A percentile compares a stretch with the other conserved stretches of the same genome.
Conservation (phyloP, 2,888 invertebrate genomes). For the Drosophila robusta region DNA sequence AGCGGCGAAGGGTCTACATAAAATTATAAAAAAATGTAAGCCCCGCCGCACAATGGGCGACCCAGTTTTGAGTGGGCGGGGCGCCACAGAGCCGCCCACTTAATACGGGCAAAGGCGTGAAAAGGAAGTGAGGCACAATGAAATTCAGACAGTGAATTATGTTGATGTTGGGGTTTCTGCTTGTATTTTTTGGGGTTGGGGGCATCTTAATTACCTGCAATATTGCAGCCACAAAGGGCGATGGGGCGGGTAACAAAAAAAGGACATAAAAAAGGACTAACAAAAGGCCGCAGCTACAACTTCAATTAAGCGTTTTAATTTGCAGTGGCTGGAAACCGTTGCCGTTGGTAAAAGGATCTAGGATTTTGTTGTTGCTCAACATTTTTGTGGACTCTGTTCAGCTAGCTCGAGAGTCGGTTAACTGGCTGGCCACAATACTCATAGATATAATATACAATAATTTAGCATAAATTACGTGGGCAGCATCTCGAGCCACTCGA, state of each 20-base stretch:
- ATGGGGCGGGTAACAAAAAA: constrained; percentile 1
- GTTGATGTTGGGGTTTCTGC: constrained; percentile 38
- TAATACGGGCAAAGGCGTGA: constrained; percentile 30
- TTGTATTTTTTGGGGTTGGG: constrained; percentile 6
- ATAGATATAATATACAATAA: constrained; percentile 63
- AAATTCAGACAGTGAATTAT: constrained; percentile 69
- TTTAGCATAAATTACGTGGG: constrained; percentile 67
- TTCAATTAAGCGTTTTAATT: constrained; percentile 74
- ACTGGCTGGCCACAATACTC: constrained; percentile 36
- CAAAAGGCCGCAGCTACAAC: constrained; percentile 27
- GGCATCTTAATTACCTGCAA: constrained; percentile 75
- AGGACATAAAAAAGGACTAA: constrained; percentile 33
- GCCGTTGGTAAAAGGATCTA: constrained; percentile 40
- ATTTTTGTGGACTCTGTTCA: background rate
- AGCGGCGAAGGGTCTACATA: constrained; percentile 16
- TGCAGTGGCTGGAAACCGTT: constrained; percentile 58
- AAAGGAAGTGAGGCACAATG: constrained; percentile 57
- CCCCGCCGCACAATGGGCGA: constrained; percentile 23
- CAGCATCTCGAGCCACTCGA: background rate
- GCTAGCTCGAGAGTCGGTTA: constrained; percentile 11
- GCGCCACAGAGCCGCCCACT: constrained; percentile 2
- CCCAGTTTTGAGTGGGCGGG: background rate
- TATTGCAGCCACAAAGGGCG: constrained; percentile 63
- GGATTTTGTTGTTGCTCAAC: constrained; percentile 12
- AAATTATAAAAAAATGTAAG: constrained; percentile 31